A percentile compares a stretch with the other conserved stretches of the same genome.
Evolutionary conservation across 2,888 invertebrate species (phyloP).

Genomic region (Cheilosia soror): DNA sequence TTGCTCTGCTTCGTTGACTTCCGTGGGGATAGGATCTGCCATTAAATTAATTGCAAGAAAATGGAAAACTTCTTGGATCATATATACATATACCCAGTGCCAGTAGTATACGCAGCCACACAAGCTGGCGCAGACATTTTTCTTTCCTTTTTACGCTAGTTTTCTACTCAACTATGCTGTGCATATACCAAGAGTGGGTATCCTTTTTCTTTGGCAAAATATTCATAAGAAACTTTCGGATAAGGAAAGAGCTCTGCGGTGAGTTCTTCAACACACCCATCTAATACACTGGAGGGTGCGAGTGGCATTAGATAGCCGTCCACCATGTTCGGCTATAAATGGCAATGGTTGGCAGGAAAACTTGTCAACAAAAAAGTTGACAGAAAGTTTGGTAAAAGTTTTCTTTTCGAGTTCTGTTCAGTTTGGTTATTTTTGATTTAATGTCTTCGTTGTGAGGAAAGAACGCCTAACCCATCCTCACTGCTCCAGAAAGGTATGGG

Average conservation of each 20-base stretch:
- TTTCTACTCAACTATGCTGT: conserved; percentile 11
- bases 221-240: conserved; percentile 66
- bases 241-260: not conserved
- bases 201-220: conserved; percentile 63
- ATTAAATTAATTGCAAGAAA: conserved; percentile 75
- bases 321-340: conserved; percentile 15
- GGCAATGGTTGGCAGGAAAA: conserved; percentile 29
- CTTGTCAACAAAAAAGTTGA: conserved; percentile 51
- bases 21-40: conserved; percentile 71
- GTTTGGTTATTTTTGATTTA: conserved; percentile 32
- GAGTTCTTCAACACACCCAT: conserved; percentile 2
- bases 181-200: conserved; percentile 8
- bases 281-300: conserved; percentile 3
- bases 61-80: conserved; percentile 71
- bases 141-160: conserved; percentile 27
- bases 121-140: conserved; percentile 53
- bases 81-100: not conserved
- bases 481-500: not conserved
- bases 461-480: not conserved
- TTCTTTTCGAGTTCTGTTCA: not conserved
- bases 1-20: conserved; percentile 60
- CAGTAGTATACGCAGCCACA: not conserved
- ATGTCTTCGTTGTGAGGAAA: conserved; percentile 28
- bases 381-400: conserved; percentile 3
- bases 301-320: conserved; percentile 2